A percentile compares a stretch with the other conserved stretches of the same genome.
These are phyloP conservation scores for Sycophila sp. DNA, from an alignment of 1,140 invertebrate species.

Conservation along the genomic window DNA sequence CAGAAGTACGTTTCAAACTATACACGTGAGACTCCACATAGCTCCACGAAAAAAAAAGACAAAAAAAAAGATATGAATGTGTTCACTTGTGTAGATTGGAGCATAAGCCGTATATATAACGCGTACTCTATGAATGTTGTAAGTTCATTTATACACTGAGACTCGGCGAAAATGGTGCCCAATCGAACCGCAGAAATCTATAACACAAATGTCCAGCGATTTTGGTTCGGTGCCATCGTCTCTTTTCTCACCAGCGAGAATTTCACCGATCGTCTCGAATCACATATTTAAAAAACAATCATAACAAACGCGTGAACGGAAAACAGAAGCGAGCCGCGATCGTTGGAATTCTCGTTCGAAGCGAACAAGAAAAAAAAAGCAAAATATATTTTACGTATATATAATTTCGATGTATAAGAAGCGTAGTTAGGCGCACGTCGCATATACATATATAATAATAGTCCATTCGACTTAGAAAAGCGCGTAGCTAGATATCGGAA, in stretches of 20 bases:
- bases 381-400: neutral
- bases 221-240: constrained; percentile 6
- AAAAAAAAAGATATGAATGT: constrained; percentile 11
- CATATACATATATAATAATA: no score
- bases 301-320: neutral
- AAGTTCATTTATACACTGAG: neutral
- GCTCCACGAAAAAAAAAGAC: constrained; percentile 1
- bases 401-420: neutral
- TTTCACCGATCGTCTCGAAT: neutral
- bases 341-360: neutral
- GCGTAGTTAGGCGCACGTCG: neutral
- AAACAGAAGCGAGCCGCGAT: neutral
- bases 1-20: constrained; percentile 6
- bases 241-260: neutral
- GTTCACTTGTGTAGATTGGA: constrained; percentile 28
- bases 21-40: constrained; percentile 27
- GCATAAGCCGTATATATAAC: neutral
- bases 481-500: neutral
- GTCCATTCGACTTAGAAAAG: neutral
- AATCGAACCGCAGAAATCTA: neutral
- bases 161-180: neutral
- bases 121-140: constrained; percentile 10
- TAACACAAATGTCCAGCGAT: neutral
- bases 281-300: no score
- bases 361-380: neutral